Base-by-base conservation (phyloP, 1,140 invertebrate genomes). In the Aleiodes sp. region DNA sequence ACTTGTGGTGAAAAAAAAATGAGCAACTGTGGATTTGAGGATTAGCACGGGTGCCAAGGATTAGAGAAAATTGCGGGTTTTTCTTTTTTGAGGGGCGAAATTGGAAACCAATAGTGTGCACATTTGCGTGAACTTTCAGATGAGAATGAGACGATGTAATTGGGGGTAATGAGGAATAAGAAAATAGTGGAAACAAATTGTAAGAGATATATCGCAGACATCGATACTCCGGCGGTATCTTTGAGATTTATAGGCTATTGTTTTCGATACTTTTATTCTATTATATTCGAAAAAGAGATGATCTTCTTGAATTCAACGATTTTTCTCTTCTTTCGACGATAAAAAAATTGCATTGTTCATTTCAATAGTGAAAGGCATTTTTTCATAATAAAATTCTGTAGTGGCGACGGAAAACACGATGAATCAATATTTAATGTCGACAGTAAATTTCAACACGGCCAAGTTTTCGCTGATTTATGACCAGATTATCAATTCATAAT, bases 11-110 rank as follows among this genome's bases (percentile, higher is more conserved):
- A 46, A 24, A 12, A 52, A 52, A 52, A 52, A 52, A 52, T 52
- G 46, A 16, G 46, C 46, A 52, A 52, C 46, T 52, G 46, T 8
- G 46, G n/a, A 1, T 4, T 24, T 52, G 46, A 21, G 46, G 46
- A 52, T 52, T 52, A 52, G 46, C 46, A 46, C 4, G 46, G 21
- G 16, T 39, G 26, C n/a, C 14, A 37, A 14, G 62, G 41, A 28
- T 28, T 39, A 43, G 37, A 4, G 62, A 26, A 43, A 64, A 16
- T 64, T 10, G 24, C 21, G 24, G 41, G n/a, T n/a, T n/a, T n/a
- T n/a, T n/a, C n/a, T n/a, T n/a, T n/a, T n/a, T 10, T 19, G 35
- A 28, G 14, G 16, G 21, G 35, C 21, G 24, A 46, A 65, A 72
- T 35, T 41, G 46, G 46, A 67, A 56, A 60, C 33, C 26, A 24